A percentile compares a stretch with the other conserved stretches of the same genome.
phyloP scores from a whole-genome alignment of 2,888 invertebrate species.

The Nebria brevicollis region DNA sequence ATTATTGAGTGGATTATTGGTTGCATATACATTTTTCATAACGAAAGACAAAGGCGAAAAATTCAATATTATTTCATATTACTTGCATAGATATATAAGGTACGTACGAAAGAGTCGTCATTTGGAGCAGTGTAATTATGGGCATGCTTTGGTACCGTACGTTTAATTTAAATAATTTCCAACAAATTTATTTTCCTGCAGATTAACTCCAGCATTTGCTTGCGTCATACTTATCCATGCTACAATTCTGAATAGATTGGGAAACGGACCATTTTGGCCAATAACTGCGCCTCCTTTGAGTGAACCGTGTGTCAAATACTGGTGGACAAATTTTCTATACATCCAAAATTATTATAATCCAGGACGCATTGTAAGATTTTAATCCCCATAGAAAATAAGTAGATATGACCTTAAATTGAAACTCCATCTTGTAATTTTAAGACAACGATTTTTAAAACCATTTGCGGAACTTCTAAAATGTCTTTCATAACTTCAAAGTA shows the following conservation, averaged over 20 bases:
- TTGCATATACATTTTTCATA: neutral
- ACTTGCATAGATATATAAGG: conserved; percentile 7
- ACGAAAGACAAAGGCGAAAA: neutral
- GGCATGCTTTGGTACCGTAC: neutral
- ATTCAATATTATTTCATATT: conserved; percentile 4
- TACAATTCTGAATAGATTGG: neutral
- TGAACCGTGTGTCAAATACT: neutral
- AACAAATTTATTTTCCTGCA: neutral
- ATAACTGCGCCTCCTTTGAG: neutral
- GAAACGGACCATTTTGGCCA: neutral
- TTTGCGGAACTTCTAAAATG: too few species aligned
- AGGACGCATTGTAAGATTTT: neutral
- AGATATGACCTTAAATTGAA: too few species aligned
- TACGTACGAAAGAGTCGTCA: neutral
- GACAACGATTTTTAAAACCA: too few species aligned
- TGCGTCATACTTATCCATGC: neutral
- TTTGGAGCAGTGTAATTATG: too few species aligned
- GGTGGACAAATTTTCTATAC: neutral
- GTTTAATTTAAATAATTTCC: neutral
- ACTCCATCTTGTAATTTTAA: too few species aligned
- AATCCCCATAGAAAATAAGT: too few species aligned
- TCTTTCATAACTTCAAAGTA: too few species aligned
- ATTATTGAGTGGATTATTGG: neutral
- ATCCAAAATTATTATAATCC: conserved; percentile 7
- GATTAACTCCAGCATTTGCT: neutral